A percentile compares a stretch with the other conserved stretches of the same genome.
Evolutionary conservation across 2,888 invertebrate species (phyloP).

Genomic region (Pristionchus maxplancki): DNA sequence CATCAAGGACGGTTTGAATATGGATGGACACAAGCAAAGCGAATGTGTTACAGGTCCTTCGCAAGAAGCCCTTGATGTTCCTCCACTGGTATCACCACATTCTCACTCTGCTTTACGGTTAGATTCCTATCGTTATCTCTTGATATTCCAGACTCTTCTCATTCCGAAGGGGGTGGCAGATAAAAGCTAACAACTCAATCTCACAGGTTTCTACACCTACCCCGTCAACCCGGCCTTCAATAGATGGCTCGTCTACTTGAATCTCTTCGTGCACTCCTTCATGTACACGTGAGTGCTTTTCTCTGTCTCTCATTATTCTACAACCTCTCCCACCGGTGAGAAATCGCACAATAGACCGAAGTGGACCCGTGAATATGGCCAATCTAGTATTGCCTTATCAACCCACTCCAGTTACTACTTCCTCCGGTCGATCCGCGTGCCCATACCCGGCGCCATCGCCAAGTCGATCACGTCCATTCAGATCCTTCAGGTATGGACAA

Average conservation of each 20-base stretch:
- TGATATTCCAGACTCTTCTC: too few species aligned
- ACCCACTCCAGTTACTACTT: slow-evolving; percentile 71
- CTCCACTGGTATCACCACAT: slow-evolving; percentile 52
- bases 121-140: not conserved
- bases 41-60: slow-evolving; percentile 49
- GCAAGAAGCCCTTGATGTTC: slow-evolving; percentile 50
- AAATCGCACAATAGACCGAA: too few species aligned
- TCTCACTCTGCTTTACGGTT: slow-evolving; percentile 48
- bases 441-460: slow-evolving; percentile 73
- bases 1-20: too few species aligned
- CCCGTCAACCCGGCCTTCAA: slow-evolving; percentile 67
- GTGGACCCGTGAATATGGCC: too few species aligned
- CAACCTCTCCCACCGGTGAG: not conserved
- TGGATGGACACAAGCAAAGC: too few species aligned
- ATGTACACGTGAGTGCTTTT: slow-evolving; percentile 64
- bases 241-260: slow-evolving; percentile 76
- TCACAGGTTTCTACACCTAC: slow-evolving; percentile 6
- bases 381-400: not conserved
- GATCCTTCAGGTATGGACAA: slow-evolving; percentile 64
- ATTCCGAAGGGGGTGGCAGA: too few species aligned
- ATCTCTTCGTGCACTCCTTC: slow-evolving; percentile 71
- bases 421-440: slow-evolving; percentile 73
- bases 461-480: slow-evolving; percentile 72
- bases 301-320: not conserved
- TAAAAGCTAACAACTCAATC: too few species aligned